phyloP scores from a whole-genome alignment of 1,140 invertebrate species.

The Laodelphax striatellus region DNA sequence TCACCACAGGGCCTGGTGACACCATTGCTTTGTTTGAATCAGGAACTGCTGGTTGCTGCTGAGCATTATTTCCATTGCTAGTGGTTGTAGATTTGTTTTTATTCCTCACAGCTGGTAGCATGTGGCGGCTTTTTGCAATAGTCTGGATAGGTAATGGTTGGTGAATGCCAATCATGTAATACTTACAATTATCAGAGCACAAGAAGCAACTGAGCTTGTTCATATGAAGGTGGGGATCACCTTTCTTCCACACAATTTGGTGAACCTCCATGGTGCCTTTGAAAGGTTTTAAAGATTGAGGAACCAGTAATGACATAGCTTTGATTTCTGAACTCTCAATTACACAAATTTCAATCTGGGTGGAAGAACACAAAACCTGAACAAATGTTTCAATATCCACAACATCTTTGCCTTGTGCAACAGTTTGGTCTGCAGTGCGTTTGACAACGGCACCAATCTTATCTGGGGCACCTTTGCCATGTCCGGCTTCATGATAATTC shows the following conservation, averaged over 20 bases:
- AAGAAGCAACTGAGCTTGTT: too few species aligned
- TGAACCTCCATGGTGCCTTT: conserved; percentile 11
- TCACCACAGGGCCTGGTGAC: too few species aligned
- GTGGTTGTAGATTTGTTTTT: too few species aligned
- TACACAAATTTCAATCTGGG: conserved; percentile 5
- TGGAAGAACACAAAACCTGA: neutral
- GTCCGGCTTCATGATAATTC: conserved; percentile 33
- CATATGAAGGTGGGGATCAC: too few species aligned
- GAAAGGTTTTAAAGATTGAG: conserved; percentile 4
- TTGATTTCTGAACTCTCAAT: conserved; percentile 8
- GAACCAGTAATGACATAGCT: neutral
- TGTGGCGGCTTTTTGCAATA: too few species aligned
- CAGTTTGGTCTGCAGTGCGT: conserved; percentile 27
- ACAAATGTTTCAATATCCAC: conserved; percentile 14
- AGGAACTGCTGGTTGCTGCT: too few species aligned
- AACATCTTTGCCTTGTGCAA: conserved; percentile 27
- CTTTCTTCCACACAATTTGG: conserved; percentile 2
- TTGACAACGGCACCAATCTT: conserved; percentile 33
- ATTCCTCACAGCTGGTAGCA: too few species aligned
- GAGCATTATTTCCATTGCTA: too few species aligned
- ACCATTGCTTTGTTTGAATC: too few species aligned
- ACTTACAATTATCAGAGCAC: too few species aligned
- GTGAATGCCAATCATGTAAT: too few species aligned
- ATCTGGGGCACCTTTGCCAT: conserved; percentile 35
- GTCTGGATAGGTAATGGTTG: too few species aligned